phyloP scores from a whole-genome alignment of 2,888 invertebrate genomes.

The Euphydryas editha region DNA sequence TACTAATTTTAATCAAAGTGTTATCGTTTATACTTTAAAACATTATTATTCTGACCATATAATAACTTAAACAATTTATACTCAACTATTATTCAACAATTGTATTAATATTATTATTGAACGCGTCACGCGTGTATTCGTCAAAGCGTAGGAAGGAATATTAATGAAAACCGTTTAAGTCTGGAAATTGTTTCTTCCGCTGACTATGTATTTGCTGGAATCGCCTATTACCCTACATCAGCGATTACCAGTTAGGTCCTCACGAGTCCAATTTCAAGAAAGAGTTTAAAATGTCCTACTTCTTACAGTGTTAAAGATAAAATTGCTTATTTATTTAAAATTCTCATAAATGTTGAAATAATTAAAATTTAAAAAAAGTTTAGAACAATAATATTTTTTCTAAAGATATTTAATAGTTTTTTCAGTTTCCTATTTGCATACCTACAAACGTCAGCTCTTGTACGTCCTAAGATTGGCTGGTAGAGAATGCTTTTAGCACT shows the following conservation, averaged over 20 bases:
- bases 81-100: neutral
- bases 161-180: neutral
- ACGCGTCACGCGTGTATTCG: neutral
- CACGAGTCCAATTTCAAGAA: neutral
- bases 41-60: neutral
- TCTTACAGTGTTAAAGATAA: no score
- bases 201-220: conserved; percentile 19
- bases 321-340: no score
- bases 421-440: no score
- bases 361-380: no score
- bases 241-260: neutral
- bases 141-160: conserved; percentile 2
- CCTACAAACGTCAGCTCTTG: no score
- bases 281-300: neutral
- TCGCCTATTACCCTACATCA: conserved; percentile 8
- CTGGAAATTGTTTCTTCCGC: conserved; percentile 24
- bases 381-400: no score
- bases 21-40: neutral
- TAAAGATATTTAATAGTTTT: no score
- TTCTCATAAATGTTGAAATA: no score
- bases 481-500: no score
- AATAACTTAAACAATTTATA: neutral
- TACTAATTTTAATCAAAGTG: neutral
- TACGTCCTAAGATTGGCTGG: no score
- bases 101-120: neutral